Percentiles rank a stretch among this genome's conserved stretches.
These are phyloP conservation scores for Eupeodes latifasciatus DNA, from an alignment of 2,888 invertebrate genomes.

Conservation along the genomic window DNA sequence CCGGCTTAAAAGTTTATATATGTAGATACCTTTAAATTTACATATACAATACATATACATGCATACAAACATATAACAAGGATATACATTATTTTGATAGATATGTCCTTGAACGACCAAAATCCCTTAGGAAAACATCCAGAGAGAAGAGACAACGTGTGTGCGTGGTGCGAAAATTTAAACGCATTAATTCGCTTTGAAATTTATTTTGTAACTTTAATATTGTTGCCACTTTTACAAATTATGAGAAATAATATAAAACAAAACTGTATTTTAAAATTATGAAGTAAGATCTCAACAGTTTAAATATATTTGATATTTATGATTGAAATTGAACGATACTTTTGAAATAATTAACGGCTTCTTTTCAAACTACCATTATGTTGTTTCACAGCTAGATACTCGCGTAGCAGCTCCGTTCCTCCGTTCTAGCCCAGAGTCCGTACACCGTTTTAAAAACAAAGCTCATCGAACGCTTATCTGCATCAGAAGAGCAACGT, in stretches of 20 bases:
- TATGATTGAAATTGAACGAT: too few relatives aligned
- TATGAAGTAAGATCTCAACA: too few relatives aligned
- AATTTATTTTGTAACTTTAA: neutral
- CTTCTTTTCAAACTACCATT: too few relatives aligned
- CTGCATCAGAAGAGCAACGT: too few relatives aligned
- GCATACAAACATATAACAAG: neutral
- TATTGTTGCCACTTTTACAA: neutral
- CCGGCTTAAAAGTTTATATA: neutral
- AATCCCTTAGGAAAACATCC: neutral
- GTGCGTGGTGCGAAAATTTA: neutral
- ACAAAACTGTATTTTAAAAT: too few relatives aligned
- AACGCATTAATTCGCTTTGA: constrained; percentile 5
- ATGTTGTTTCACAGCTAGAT: too few relatives aligned
- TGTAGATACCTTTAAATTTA: neutral
- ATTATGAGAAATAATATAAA: neutral
- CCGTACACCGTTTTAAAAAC: too few relatives aligned
- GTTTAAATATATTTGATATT: too few relatives aligned
- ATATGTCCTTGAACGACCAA: constrained; percentile 27
- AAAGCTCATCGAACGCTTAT: too few relatives aligned
- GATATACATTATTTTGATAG: constrained; percentile 43
- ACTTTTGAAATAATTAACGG: too few relatives aligned
- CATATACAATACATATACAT: neutral
- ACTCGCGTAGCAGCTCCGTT: too few relatives aligned
- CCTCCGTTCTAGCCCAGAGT: too few relatives aligned
- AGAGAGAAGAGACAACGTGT: neutral